Evolutionary conservation across 2,113 vertebrate species (phyloP), one percentile per base, ranked within the genome.

Genomic region (Epinephelus fuscoguttatus): DNA sequence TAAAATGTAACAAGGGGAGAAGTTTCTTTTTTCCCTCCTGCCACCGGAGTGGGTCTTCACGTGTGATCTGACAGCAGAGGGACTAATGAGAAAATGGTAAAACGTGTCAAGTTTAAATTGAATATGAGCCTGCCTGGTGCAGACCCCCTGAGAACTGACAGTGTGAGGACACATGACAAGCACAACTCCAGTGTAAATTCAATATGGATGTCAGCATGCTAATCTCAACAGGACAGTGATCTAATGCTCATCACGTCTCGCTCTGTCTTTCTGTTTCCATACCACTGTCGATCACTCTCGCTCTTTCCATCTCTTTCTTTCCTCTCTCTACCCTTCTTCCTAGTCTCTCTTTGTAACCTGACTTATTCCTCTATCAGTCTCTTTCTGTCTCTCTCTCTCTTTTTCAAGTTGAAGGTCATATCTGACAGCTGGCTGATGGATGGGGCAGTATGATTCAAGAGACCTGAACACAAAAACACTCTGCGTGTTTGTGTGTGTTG

Each of bases 361-460:
- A 27, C 23, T 25, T 42, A 10, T 84, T 68, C 13, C 27, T 63
- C 45, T 19, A n/a, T 40, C n/a, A 1, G 4, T 49, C 47, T 19
- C 23, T 47, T 30, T 30, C 5, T 60, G 6, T 37, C 17, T 42
- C 55, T 71, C 19, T 62, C 6, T 69, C 27, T 53, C 61, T 61
- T n/a, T 79, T 40, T 84, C 50, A 47, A 85, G 53, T 60, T 89
- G 85, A 91, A 91, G 87, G 91, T 91, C 89, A 88, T 0, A 12
- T 77, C 8, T 80, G 89, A 85, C 85, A 81, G 67, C 53, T 33
- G 1, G 4, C 57, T 89, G 91, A 91, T 79, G 85, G 85, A 91
- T 83, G 63, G 7, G 33, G 33, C 57, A 25, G 72, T 19, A 18
- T 47, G 56, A 75, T 72, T 83, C 67, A 72, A 81, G 55, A 81